These are phyloP conservation scores for Pteronotus mesoamericanus DNA, from an alignment of 2,797 vertebrate genomes.

Conservation along the genomic window DNA sequence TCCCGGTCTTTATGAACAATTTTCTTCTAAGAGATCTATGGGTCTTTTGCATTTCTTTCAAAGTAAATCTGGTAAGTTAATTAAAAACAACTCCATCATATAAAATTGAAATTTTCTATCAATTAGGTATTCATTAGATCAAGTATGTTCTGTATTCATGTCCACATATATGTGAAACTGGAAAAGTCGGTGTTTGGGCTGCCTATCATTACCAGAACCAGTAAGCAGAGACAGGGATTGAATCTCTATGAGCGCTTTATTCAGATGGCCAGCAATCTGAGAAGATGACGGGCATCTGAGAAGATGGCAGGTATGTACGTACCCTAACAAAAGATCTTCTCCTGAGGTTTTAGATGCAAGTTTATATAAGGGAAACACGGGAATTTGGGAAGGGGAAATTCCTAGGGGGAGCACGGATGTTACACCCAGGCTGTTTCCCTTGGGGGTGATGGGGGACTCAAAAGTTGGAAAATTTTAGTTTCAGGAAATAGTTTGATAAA, in stretches of 20 bases:
- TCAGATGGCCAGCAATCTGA: not conserved
- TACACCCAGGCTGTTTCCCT: not conserved
- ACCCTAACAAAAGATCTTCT: not conserved
- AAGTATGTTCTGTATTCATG: not conserved
- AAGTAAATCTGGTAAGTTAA: not conserved
- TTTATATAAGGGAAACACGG: not conserved
- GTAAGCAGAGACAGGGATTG: not conserved
- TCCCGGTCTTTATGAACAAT: not conserved
- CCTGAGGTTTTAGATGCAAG: not conserved
- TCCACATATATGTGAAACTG: not conserved
- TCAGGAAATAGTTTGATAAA: too few relatives aligned
- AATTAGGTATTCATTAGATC: not conserved
- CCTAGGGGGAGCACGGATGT: not conserved
- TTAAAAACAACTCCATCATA: not conserved
- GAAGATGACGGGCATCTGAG: not conserved
- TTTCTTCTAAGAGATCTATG: constrained; percentile 1
- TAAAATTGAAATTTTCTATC: not conserved
- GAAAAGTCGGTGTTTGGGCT: not conserved
- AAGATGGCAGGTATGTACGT: not conserved
- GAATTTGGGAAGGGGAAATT: not conserved
- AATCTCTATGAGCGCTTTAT: not conserved
- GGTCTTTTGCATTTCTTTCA: not conserved
- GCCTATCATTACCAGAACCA: not conserved
- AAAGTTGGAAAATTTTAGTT: too few relatives aligned
- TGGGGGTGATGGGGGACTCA: too few relatives aligned